Evolutionary conservation across 35 echinoderm and acorn worm species (phyloP), one percentile per base, ranked within the genome.

Genomic region (Eucidaris tribuloides): DNA sequence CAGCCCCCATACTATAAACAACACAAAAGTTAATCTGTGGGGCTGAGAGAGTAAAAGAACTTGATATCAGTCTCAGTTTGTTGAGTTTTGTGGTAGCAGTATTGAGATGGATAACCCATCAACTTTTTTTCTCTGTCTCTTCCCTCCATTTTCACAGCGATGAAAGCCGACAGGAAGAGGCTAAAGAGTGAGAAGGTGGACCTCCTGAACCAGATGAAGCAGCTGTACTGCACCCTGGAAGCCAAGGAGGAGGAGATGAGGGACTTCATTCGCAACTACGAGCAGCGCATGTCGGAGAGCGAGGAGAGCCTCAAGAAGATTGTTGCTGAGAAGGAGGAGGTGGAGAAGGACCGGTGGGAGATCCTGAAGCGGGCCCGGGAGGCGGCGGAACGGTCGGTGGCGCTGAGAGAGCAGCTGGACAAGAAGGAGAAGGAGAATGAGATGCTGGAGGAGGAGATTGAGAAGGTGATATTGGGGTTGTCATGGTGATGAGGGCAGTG

Each of bases 171-270:
- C 70, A 82, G 96, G 48, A 99, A 99, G 55, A 66, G 96, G 29
- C 78, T 99, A 60, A 99, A 99, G 83, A 87, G 86, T 7, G 96
- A 99, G 63, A 99, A 99, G 78, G 96, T 99, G 28, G 96, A 99
- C 29, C 87, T 99, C 5, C 54, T 99, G 70, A 92, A 99, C 83
- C 96, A 99, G 81, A 93, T 99, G 96, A 99, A 99, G 59, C 96
- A 99, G 65, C 87, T 99, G 18, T 99, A 99, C 83, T 86, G 96
- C 46, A 99, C 96, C 31, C 62, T 99, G 46, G 96, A 99, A 64
- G 91, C 96, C 18, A 99, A 99, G 49, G 96, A 99, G 32, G 96
- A 93, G 39, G 91, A 93, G 42, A 89, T 99, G 83, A 77, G 96
- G 32, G 91, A 90, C 34, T 99, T 93, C 78, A 89, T 99, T 29